These are phyloP conservation scores for Paguma larvata DNA, from an alignment of 2,797 vertebrate genomes.

Conservation along the genomic window DNA sequence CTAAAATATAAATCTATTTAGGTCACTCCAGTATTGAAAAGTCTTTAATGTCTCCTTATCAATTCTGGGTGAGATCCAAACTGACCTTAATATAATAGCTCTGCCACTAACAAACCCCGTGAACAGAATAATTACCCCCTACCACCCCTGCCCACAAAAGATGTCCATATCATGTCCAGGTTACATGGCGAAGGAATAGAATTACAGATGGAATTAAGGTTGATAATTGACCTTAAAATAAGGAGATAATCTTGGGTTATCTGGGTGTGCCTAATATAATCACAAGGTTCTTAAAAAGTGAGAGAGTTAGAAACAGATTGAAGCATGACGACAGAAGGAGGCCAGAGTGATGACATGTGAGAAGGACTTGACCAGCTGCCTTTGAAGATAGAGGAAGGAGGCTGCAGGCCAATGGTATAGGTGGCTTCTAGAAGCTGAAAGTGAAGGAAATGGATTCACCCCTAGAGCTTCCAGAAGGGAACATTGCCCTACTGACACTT, in stretches of 20 bases:
- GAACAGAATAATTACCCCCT: background rate
- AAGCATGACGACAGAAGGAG: background rate
- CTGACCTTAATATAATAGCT: background rate
- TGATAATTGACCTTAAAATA: constrained; percentile 5
- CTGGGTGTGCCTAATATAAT: background rate
- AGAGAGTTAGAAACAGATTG: background rate
- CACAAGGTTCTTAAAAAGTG: background rate
- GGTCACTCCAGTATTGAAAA: background rate
- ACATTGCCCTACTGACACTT: background rate
- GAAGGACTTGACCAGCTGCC: background rate
- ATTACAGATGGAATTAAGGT: background rate
- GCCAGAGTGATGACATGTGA: background rate
- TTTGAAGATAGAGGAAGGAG: background rate
- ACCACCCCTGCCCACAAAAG: background rate
- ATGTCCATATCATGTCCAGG: background rate
- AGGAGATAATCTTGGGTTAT: background rate
- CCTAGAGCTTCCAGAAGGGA: background rate
- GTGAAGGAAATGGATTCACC: background rate
- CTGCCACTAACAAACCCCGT: background rate
- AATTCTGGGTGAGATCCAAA: background rate
- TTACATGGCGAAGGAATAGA: background rate
- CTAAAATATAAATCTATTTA: constrained; percentile 31
- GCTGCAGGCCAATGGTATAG: background rate
- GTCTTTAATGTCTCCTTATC: background rate
- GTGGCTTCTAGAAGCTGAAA: background rate